A percentile compares a stretch with the other conserved stretches of the same genome.
Conservation (phyloP, 2,797 vertebrate genomes). For the Myotis pilosus region DNA sequence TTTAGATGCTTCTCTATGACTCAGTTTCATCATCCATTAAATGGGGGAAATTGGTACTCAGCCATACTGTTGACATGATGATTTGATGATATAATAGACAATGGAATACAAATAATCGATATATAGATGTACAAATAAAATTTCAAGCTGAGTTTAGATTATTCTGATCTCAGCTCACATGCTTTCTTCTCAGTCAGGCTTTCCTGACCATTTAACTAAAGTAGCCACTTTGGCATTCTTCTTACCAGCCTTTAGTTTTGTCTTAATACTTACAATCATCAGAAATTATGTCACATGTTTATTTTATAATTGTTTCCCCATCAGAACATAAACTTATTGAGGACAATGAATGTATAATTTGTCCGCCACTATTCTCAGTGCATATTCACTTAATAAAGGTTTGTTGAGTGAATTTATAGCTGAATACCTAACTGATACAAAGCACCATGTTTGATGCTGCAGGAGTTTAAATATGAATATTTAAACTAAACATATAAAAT, state of each 20-base stretch:
- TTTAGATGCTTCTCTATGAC: not conserved
- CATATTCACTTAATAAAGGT: not conserved
- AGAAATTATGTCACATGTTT: not conserved
- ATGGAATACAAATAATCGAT: not conserved
- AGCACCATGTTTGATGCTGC: not conserved
- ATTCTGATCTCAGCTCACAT: not conserved
- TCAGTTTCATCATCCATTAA: not conserved
- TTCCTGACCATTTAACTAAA: not conserved
- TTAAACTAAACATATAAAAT: not conserved
- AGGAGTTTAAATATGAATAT: not conserved
- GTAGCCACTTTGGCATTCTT: not conserved
- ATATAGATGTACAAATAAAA: not conserved
- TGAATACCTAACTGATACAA: not conserved
- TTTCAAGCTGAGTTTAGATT: not conserved
- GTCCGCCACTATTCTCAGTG: not conserved
- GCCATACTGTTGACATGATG: not conserved
- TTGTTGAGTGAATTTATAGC: not conserved
- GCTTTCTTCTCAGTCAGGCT: accelerated
- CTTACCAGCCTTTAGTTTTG: not conserved
- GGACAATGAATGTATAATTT: not conserved
- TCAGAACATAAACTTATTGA: not conserved
- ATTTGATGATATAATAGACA: not conserved
- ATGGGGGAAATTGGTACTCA: not conserved
- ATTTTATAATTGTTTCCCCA: not conserved
- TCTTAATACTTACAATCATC: not conserved